These are phyloP conservation scores for Brassicogethes aeneus DNA, from an alignment of 2,888 invertebrate species.

Conservation along the genomic window DNA sequence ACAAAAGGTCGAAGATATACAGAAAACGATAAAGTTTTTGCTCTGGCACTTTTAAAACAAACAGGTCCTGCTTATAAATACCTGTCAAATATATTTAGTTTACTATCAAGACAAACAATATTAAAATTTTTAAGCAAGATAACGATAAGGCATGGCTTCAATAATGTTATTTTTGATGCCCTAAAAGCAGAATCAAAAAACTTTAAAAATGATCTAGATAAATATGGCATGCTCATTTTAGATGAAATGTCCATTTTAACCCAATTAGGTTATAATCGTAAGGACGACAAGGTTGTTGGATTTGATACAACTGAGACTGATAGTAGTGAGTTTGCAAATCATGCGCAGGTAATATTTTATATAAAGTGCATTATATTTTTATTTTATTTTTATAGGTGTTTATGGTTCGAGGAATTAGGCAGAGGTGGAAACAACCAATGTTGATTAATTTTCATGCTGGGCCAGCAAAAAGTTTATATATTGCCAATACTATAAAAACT, in stretches of 20 bases:
- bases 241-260: conserved; percentile 8
- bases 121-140: background rate
- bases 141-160: background rate
- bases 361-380: too few species aligned
- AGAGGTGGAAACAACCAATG: conserved; percentile 14
- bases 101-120: background rate
- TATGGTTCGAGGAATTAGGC: conserved; percentile 10
- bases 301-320: conserved; percentile 16
- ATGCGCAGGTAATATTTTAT: conserved; percentile 12
- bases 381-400: conserved; percentile 12
- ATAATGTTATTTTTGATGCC: background rate
- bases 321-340: conserved; percentile 10
- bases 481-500: background rate
- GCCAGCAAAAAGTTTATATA: background rate
- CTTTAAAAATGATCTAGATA: conserved; percentile 9
- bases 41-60: conserved; percentile 16
- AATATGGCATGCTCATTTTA: conserved; percentile 13
- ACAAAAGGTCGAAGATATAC: conserved; percentile 15
- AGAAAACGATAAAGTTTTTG: conserved; percentile 17
- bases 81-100: conserved; percentile 11
- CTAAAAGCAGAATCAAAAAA: background rate
- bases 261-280: conserved; percentile 1
- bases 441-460: conserved; percentile 9
- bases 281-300: conserved; percentile 11
- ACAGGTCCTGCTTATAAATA: conserved; percentile 14